Evolutionary conservation across 2,888 invertebrate genomes (phyloP), one percentile per base, ranked within the genome.

Genomic region (Erebia palarica): DNA sequence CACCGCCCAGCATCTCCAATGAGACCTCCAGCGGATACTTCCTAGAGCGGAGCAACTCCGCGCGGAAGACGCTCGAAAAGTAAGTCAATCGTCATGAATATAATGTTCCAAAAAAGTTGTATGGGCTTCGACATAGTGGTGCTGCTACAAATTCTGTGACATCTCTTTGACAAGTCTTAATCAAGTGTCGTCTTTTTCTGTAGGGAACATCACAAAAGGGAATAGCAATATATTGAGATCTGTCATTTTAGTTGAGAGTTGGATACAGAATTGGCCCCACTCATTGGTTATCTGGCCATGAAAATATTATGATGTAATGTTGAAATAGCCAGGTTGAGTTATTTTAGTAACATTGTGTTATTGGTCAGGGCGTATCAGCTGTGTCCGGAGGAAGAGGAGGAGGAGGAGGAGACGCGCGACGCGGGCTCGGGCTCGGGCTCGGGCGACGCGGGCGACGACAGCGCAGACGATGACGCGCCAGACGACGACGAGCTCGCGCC

Each of bases 1-100:
- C 98, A 83, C 97, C 98, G 9, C 98, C 98, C 18, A 97, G 97
- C 27, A 97, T 98, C 80, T 98, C 98, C 70, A 99, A 99, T 89
- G 99, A 99, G 86, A 97, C 97, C 21, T 97, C 98, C 51, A 98
- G 97, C 85, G 98, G 98, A 68, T 99, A 97, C 88, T 98, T 97
- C 94, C 91, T 99, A 77, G 99, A 99, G 86, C 95, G 99, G 76
- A 98, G 98, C 76, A 97, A 97, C 85, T 98, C 98, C 77, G 99
- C 99, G 0, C 95, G 97, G 76, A 97, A 97, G 84, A 98, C 97
- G 0, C 94, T 99, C 73, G 93, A 94, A 78, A 91, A 89, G 92
- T 93, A 79, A 85, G 87, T 58, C 13, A 16, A 59, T 36, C 27
- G 18, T 10, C 18, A 14, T 9, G 14, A 10, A 58, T 58, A 58